These are phyloP conservation scores for Tadarida brasiliensis DNA, from an alignment of 2,797 vertebrate species.

Conservation along the genomic window DNA sequence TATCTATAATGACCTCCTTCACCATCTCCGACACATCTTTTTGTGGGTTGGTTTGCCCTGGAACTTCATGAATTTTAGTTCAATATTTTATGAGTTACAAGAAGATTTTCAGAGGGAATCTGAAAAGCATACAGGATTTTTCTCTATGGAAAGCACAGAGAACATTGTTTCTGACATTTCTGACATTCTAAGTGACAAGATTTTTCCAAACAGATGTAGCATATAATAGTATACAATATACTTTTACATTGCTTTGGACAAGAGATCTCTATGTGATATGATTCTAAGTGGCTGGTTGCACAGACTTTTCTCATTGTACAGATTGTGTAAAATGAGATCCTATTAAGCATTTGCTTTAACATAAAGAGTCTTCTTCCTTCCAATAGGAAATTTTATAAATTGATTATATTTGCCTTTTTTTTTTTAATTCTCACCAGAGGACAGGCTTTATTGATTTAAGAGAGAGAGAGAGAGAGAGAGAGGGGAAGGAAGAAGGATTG, in stretches of 20 bases:
- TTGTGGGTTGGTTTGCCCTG: background rate
- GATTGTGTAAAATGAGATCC: conserved; percentile 33
- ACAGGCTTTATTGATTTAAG: background rate
- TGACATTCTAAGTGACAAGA: conserved; percentile 54
- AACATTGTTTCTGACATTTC: conserved; percentile 59
- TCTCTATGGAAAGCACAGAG: conserved; percentile 35
- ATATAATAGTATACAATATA: background rate
- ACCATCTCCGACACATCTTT: conserved; percentile 32
- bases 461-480: background rate
- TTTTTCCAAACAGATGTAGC: conserved; percentile 52
- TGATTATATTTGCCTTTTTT: background rate
- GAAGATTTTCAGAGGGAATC: conserved; percentile 54
- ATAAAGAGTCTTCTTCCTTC: background rate
- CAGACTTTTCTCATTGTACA: conserved; percentile 43
- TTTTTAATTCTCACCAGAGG: background rate
- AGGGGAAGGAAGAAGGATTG: background rate
- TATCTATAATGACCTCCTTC: background rate
- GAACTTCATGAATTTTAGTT: conserved; percentile 53
- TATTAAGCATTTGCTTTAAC: conserved; percentile 50
- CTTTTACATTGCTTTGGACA: conserved; percentile 21
- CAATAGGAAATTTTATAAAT: background rate
- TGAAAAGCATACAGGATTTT: conserved; percentile 34
- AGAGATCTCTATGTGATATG: background rate
- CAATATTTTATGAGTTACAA: conserved; percentile 62
- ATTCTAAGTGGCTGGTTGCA: conserved; percentile 38